A percentile compares a stretch with the other conserved stretches of the same genome.
These are phyloP conservation scores for Agrotis ipsilon DNA, from an alignment of 2,888 invertebrate genomes.

Conservation along the genomic window DNA sequence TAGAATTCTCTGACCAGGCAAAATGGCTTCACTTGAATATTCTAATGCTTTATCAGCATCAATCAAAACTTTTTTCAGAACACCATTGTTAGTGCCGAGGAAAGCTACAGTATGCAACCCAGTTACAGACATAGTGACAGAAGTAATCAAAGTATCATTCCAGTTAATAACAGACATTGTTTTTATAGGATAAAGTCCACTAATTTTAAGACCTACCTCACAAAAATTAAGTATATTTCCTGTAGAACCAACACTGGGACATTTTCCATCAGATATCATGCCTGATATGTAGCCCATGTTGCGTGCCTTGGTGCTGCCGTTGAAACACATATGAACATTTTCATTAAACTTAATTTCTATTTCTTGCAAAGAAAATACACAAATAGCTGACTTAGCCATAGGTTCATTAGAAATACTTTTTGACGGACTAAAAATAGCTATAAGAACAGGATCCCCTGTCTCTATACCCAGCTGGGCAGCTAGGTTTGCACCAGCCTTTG, in stretches of 20 bases:
- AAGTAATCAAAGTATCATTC: slow-evolving; percentile 95
- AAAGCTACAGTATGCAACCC: slow-evolving; percentile 98
- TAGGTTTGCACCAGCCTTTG: slow-evolving; percentile 95
- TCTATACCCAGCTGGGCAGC: slow-evolving; percentile 96
- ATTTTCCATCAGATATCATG: slow-evolving; percentile 97
- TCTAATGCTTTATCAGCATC: slow-evolving; percentile 93
- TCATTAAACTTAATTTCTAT: slow-evolving; percentile 98
- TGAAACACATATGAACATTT: slow-evolving; percentile 99
- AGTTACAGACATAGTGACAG: slow-evolving; percentile 96
- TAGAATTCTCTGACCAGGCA: slow-evolving; percentile 94
- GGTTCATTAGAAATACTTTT: slow-evolving; percentile 97
- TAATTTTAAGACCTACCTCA: slow-evolving; percentile 97
- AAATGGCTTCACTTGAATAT: slow-evolving; percentile 96
- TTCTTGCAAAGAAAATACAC: slow-evolving; percentile 97
- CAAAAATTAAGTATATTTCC: slow-evolving; percentile 98
- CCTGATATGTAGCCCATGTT: slow-evolving; percentile 98
- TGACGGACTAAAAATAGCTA: slow-evolving; percentile 97
- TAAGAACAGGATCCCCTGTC: slow-evolving; percentile 95
- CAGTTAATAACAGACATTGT: slow-evolving; percentile 95
- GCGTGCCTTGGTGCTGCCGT: slow-evolving; percentile 97
- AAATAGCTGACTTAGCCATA: slow-evolving; percentile 96
- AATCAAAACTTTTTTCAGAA: slow-evolving; percentile 95
- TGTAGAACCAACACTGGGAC: slow-evolving; percentile 96
- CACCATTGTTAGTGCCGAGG: slow-evolving; percentile 96
- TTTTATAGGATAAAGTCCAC: slow-evolving; percentile 96